phyloP scores from a whole-genome alignment of 1,140 invertebrate genomes.

The Drosophila bocki region DNA sequence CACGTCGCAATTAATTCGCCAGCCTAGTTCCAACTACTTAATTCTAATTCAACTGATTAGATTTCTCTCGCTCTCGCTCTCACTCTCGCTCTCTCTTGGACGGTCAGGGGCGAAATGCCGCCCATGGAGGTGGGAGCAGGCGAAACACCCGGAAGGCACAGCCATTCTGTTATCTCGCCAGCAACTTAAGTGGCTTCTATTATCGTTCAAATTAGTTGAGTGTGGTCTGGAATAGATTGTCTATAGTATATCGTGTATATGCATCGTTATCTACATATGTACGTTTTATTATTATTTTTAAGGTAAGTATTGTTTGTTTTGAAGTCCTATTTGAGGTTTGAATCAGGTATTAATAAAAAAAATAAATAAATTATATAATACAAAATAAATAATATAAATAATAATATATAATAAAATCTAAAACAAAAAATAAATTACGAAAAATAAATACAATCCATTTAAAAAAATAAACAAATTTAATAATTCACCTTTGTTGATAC shows the following conservation, averaged over 20 bases:
- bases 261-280: not conserved
- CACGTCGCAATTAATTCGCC: constrained; percentile 9
- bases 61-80: constrained; percentile 40
- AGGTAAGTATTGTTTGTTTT: not conserved
- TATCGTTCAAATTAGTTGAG: constrained; percentile 7
- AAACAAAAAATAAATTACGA: too few relatives aligned
- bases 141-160: constrained; percentile 5
- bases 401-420: too few relatives aligned
- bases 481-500: too few relatives aligned
- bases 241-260: not conserved
- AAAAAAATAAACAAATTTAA: too few relatives aligned
- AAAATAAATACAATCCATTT: too few relatives aligned
- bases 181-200: constrained; percentile 3
- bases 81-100: not conserved
- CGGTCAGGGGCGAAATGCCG: not conserved
- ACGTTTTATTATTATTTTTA: not conserved
- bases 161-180: not conserved
- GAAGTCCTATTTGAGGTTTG: not conserved
- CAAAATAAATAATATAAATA: too few relatives aligned
- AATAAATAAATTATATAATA: too few relatives aligned
- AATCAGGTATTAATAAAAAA: not conserved
- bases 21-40: constrained; percentile 35
- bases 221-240: constrained; percentile 4
- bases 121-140: not conserved
- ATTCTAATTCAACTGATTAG: constrained; percentile 66